These are phyloP conservation scores for Festucalex cinctus DNA, from an alignment of 2,113 vertebrate genomes.

Conservation along the genomic window DNA sequence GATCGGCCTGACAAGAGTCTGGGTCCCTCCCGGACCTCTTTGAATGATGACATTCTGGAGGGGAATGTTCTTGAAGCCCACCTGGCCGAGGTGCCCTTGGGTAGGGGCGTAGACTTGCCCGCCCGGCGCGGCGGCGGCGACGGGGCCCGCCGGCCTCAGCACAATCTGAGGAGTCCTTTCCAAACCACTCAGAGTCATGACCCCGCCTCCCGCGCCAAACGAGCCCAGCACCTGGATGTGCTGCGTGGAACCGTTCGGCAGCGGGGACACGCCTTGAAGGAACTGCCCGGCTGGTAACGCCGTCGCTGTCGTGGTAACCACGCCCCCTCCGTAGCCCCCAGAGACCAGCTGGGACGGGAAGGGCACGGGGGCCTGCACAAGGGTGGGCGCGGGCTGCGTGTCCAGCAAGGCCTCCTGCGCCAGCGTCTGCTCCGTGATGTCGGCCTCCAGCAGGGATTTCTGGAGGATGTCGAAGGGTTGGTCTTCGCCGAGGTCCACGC, in stretches of 20 bases:
- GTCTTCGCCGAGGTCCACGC: slow-evolving; percentile 87
- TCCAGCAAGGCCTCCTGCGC: slow-evolving; percentile 96
- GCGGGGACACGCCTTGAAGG: slow-evolving; percentile 85
- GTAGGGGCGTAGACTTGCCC: slow-evolving; percentile 80
- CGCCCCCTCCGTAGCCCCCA: slow-evolving; percentile 67
- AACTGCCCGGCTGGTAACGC: slow-evolving; percentile 85
- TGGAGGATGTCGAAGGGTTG: slow-evolving; percentile 98
- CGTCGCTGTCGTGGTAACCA: slow-evolving; percentile 79
- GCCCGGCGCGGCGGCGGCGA: slow-evolving; percentile 48
- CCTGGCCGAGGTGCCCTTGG: slow-evolving; percentile 78
- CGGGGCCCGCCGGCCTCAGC: slow-evolving; percentile 78
- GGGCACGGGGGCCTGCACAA: slow-evolving; percentile 56
- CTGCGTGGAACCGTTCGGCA: slow-evolving; percentile 89
- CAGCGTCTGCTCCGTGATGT: slow-evolving; percentile 97
- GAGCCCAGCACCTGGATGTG: slow-evolving; percentile 94
- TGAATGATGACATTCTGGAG: slow-evolving; percentile 98
- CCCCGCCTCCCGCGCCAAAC: slow-evolving; percentile 83
- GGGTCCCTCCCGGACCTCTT: slow-evolving; percentile 82
- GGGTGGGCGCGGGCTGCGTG: slow-evolving; percentile 77
- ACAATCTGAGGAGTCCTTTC: slow-evolving; percentile 91
- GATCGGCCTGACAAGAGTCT: slow-evolving; percentile 81
- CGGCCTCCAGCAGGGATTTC: slow-evolving; percentile 96
- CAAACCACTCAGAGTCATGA: slow-evolving; percentile 94
- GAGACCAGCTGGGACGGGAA: slow-evolving; percentile 74
- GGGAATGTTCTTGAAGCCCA: slow-evolving; percentile 90